Base-by-base conservation (phyloP, 2,888 invertebrate species). In the Ypsolopha scabrella region DNA sequence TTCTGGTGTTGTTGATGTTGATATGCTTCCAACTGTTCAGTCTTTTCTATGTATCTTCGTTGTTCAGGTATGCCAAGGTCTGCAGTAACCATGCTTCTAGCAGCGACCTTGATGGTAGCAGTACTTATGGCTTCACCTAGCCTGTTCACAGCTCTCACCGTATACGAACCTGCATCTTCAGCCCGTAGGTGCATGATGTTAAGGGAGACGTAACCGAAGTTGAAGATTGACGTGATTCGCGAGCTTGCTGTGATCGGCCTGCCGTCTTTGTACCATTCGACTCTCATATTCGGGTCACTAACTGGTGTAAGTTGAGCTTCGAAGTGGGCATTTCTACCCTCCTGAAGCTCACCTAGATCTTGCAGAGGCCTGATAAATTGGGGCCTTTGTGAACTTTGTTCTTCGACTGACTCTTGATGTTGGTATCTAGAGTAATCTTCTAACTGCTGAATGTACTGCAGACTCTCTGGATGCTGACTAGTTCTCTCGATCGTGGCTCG, bases 191-290 rank as follows among this genome's bases (percentile, higher is more conserved):
- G 97, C 93, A 97, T 90, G 85, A 99, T 97, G 88, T 98, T 98
- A 72, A 98, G 93, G 88, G 97, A 96, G 88, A 98, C 97, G 90
- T 97, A 97, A 79, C 98, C 98, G 91, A 98, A 98, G 92, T 98
- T 98, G 91, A 96, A 96, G 90, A 96, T 95, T 78, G 97, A 96
- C 77, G 95, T 95, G 87, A 97, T 97, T 87, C 98, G 92, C 77
- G 97, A 97, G 87, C 98, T 98, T 74, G 97, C 96, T 86, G 96
- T 97, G 68, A 99, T 94, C 35, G 97, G 92, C 77, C 93, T 91
- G 62, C 97, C 98, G 90, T 95, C 95, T 87, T 95, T 96, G 87
- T 94, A 95, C 96, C 96, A 97, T 83, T 97, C 96, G 70, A 96
- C 95, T 86, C 93, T 92, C 95, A 97, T 96, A 46, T 94, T 94